Base-by-base conservation (phyloP, 92 coral and sea anemone genomes). In the Virgularia gustaviana region DNA sequence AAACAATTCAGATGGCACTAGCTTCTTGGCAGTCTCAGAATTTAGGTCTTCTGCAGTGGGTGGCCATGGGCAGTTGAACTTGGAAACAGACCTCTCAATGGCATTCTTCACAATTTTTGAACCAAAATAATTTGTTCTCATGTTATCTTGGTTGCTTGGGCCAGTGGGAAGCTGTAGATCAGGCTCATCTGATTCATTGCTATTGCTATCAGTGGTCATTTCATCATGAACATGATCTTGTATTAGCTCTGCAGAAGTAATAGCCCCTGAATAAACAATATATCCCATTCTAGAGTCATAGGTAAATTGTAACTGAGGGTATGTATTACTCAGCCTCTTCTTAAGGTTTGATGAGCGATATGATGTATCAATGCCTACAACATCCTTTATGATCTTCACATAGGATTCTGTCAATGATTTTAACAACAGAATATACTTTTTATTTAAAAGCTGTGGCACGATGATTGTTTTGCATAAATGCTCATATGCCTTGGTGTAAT, bases 91-190 rank as follows among this genome's bases (percentile, higher is more conserved):
- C n/a, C 20, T 22, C 20, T 43, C 51, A 4, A 43, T 22, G 20
- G 51, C 51, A 43, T 13, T 43, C 51, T 43, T 43, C 51, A 43
- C 51, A 43, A 43, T 43, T 43, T 43, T 16, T 43, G 51, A 43
- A 16, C n/a, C 13, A 16, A 43, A 13, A 22, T 43, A 43, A 43
- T 43, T 43, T 43, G 51, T 43, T 13, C 51, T 16, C 20, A 43
- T 13, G 20, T 43, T 22, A 22, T 43, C 51, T 22, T 13, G 51
- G 51, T 43, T 22, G 20, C n/a, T 43, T 43, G n/a, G n/a, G n/a
- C n/a, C n/a, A n/a, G 64, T 57, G 36, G 9, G 30, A 7, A 37
- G 33, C 24, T 19, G 35, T 2, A 32, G 12, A 32, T 7, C 15
- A 37, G 16, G 0, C 10, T 57, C 32, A 16, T 57, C 64, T 32